Percentiles rank a stretch among this genome's conserved stretches.
Conservation (phyloP, 2,113 vertebrate species). For the human region DNA sequence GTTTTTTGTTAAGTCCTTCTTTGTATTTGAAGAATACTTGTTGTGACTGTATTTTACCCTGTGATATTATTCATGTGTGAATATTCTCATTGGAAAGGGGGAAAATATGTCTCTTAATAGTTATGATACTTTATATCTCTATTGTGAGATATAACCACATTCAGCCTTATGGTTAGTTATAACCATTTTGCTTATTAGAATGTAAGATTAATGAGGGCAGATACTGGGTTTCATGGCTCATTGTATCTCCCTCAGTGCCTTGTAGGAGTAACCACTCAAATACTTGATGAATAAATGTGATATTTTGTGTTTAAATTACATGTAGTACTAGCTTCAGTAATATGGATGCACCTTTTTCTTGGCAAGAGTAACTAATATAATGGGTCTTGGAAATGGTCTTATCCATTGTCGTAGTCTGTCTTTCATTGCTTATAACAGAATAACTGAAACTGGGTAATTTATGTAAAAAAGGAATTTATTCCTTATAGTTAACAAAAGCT, state of each 20-base stretch:
- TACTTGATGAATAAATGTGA: not conserved
- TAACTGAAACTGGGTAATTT: not conserved
- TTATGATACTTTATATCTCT: not conserved
- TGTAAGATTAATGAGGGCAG: not conserved
- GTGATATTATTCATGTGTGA: slow-evolving; percentile 3
- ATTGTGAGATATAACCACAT: not conserved
- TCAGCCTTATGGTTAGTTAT: not conserved
- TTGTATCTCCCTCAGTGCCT: not conserved
- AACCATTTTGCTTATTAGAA: not conserved
- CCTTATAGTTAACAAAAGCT: not conserved
- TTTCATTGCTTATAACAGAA: not conserved
- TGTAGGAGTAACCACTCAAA: not conserved
- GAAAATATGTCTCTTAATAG: slow-evolving; percentile 22
- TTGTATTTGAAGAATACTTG: slow-evolving; percentile 49
- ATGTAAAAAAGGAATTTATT: not conserved
- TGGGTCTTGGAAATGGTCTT: not conserved
- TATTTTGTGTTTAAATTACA: slow-evolving; percentile 37
- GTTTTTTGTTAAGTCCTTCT: slow-evolving; percentile 43
- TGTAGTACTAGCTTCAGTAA: not conserved
- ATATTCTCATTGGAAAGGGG: slow-evolving; percentile 33
- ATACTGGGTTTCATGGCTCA: not conserved
- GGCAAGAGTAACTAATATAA: not conserved
- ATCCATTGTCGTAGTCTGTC: not conserved
- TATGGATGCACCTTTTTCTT: not conserved
- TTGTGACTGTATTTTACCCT: slow-evolving; percentile 10